Conservation (phyloP, 2,888 invertebrate genomes). For the Andrena bucephala region DNA sequence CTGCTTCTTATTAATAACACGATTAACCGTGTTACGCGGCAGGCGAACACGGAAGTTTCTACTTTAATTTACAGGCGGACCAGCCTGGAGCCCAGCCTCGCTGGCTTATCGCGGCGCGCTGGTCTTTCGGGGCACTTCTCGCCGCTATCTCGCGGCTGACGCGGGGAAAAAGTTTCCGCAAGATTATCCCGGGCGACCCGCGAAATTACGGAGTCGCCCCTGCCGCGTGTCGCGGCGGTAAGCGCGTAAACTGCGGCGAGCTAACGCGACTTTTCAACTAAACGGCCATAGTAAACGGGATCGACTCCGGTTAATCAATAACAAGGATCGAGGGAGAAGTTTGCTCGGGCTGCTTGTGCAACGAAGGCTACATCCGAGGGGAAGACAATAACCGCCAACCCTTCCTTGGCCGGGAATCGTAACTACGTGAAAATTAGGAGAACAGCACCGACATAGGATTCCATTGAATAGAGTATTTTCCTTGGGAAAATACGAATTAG, state of each 20-base stretch:
- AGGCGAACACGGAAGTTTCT: conserved; percentile 8
- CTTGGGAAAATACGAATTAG: conserved; percentile 32
- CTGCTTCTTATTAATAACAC: conserved; percentile 25
- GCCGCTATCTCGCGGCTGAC: conserved; percentile 29
- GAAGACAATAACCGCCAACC: conserved; percentile 6
- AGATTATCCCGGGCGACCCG: conserved; percentile 25
- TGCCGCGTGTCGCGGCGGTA: background rate
- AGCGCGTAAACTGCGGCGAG: background rate
- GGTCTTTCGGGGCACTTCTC: conserved; percentile 18
- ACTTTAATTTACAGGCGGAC: conserved; percentile 20
- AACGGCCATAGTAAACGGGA: conserved; percentile 19
- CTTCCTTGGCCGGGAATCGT: conserved; percentile 11
- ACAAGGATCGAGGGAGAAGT: conserved; percentile 31
- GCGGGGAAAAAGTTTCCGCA: conserved; percentile 22
- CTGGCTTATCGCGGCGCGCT: conserved; percentile 22
- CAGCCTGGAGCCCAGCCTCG: background rate
- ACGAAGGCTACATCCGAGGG: background rate
- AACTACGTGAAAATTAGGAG: conserved; percentile 33
- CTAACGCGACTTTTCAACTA: background rate
- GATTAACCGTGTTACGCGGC: conserved; percentile 21
- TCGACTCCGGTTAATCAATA: conserved; percentile 51
- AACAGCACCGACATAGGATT: background rate
- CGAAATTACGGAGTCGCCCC: conserved; percentile 18
- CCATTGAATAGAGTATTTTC: conserved; percentile 39
- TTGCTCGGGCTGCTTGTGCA: conserved; percentile 14